These are phyloP conservation scores for Cyphomyrmex costatus DNA, from an alignment of 1,140 invertebrate genomes.

Conservation along the genomic window DNA sequence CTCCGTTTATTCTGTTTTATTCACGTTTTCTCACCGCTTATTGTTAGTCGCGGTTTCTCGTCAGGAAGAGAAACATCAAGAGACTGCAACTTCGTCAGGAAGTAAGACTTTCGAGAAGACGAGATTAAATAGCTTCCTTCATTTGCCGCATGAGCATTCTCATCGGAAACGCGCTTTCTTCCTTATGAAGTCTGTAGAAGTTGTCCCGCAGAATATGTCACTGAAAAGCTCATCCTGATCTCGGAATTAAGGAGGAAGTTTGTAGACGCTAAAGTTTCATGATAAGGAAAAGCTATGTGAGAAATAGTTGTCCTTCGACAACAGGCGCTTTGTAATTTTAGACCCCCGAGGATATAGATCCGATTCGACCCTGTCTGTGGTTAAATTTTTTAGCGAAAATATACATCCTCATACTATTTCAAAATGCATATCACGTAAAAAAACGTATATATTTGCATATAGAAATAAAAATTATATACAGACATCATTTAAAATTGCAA, in stretches of 20 bases:
- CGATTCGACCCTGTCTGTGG: not conserved
- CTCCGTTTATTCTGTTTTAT: not conserved
- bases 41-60: not conserved
- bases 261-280: conserved; percentile 38
- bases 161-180: not conserved
- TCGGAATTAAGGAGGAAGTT: conserved; percentile 43
- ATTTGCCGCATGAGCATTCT: conserved; percentile 43
- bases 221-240: conserved; percentile 32
- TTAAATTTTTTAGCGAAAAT: conserved; percentile 4
- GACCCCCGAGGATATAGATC: not conserved
- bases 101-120: conserved; percentile 11
- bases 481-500: not conserved
- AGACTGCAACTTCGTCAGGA: not conserved
- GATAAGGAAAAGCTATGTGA: conserved; percentile 45
- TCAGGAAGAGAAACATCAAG: not conserved
- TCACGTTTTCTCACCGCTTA: not conserved
- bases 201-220: conserved; percentile 9
- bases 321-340: conserved; percentile 32
- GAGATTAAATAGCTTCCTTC: conserved; percentile 6
- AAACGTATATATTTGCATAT: not conserved
- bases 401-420: not conserved
- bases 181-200: not conserved
- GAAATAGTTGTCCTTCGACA: conserved; percentile 49
- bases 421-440: not conserved
- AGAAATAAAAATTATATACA: not conserved